These are phyloP conservation scores for Cinclus cinclus DNA, from an alignment of 2,113 vertebrate genomes.

Conservation along the genomic window DNA sequence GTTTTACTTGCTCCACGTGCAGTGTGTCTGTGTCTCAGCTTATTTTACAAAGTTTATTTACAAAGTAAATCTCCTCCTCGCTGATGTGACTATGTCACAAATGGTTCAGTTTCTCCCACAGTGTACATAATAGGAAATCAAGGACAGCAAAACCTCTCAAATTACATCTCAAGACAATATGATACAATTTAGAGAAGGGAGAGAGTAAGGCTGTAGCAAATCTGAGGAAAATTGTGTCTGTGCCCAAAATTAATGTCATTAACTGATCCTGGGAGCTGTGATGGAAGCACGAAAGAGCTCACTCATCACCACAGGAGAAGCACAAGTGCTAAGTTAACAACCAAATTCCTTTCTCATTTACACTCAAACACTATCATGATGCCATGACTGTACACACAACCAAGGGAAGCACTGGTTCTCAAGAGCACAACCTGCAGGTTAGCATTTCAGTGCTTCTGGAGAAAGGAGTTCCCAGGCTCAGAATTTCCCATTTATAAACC, in stretches of 20 bases:
- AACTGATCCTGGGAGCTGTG: neutral
- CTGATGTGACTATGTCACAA: neutral
- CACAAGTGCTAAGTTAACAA: neutral
- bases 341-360: neutral
- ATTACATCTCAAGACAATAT: neutral
- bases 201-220: neutral
- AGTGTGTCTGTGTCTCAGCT: neutral
- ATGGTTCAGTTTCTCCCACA: neutral
- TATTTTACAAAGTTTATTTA: neutral
- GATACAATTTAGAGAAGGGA: neutral
- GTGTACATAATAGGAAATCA: neutral
- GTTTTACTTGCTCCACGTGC: neutral
- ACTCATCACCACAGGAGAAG: neutral
- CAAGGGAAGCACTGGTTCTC: neutral
- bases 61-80: neutral
- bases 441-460: neutral
- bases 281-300: neutral
- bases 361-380: neutral
- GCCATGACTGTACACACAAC: neutral
- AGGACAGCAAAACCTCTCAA: neutral
- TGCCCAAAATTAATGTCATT: neutral
- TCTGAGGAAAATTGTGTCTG: neutral
- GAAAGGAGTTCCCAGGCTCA: neutral
- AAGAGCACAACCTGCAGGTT: accelerated
- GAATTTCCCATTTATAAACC: neutral